Conservation (phyloP, 1,140 invertebrate genomes). For the Drosophila pectinifera region DNA sequence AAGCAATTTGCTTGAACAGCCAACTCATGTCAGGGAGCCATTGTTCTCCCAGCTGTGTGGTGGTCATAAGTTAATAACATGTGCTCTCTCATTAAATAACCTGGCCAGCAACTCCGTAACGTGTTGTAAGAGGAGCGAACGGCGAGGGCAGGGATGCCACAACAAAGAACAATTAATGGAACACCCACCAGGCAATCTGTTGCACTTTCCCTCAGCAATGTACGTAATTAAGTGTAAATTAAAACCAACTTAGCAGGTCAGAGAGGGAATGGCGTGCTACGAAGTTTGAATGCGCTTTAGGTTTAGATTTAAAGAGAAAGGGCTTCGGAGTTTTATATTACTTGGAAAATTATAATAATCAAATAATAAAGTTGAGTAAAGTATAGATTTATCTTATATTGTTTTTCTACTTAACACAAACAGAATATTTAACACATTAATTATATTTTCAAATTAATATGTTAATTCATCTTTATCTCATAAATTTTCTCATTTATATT, state of each 20-base stretch:
- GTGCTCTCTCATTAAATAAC: slow-evolving; percentile 44
- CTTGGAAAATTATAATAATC: not conserved
- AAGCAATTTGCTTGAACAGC: slow-evolving; percentile 34
- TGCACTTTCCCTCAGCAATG: slow-evolving; percentile 39
- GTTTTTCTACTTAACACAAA: no score
- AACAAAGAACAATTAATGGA: slow-evolving; percentile 56
- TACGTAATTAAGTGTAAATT: slow-evolving; percentile 69
- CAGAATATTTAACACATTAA: no score
- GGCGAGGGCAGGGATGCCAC: slow-evolving; percentile 2
- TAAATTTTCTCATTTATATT: no score
- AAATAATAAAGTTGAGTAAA: no score
- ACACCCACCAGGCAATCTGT: slow-evolving; percentile 51
- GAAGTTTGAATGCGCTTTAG: slow-evolving; percentile 15
- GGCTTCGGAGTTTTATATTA: not conserved
- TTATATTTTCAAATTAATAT: no score
- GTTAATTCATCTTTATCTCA: no score
- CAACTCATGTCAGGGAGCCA: slow-evolving; percentile 14
- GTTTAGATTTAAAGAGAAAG: not conserved
- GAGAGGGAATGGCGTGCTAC: not conserved
- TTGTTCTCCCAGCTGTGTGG: not conserved
- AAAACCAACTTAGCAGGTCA: slow-evolving; percentile 48
- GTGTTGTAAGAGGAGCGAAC: not conserved
- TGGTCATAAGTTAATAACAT: slow-evolving; percentile 62
- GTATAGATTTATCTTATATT: no score
- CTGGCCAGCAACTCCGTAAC: slow-evolving; percentile 32